Percentiles rank a stretch among this genome's conserved stretches.
Conservation (phyloP, 2,888 invertebrate genomes). For the Drosophila helvetica region DNA sequence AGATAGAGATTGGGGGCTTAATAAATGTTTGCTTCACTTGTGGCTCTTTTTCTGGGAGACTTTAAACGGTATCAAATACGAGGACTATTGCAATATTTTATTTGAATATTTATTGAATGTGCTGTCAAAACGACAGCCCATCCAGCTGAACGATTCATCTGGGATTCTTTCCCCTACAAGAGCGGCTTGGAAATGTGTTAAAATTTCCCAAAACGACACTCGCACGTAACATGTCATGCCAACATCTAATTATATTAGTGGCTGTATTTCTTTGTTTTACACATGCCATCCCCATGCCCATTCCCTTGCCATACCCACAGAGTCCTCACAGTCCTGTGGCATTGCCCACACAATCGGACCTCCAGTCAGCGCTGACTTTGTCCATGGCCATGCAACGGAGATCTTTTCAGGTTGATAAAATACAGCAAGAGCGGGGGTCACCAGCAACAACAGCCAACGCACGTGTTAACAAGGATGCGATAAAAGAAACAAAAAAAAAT, state of each 20-base stretch:
- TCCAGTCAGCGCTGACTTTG: conserved; percentile 18
- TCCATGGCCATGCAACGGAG: conserved; percentile 49
- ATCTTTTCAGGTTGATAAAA: conserved; percentile 61
- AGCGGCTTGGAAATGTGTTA: conserved; percentile 55
- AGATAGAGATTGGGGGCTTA: conserved; percentile 1
- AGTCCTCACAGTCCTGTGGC: conserved; percentile 14
- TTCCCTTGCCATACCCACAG: neutral
- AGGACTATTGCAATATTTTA: no score
- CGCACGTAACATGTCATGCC: conserved; percentile 73
- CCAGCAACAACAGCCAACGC: conserved; percentile 54
- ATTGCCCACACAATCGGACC: no score
- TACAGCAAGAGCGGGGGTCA: conserved; percentile 24
- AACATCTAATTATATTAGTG: conserved; percentile 73
- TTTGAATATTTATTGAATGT: neutral
- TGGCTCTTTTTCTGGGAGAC: no score
- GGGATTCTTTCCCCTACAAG: neutral
- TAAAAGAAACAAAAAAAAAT: conserved; percentile 39
- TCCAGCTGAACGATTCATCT: neutral
- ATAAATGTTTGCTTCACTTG: neutral
- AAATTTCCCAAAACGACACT: conserved; percentile 56
- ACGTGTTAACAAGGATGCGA: conserved; percentile 78
- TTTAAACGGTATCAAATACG: no score
- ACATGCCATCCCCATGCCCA: conserved; percentile 23
- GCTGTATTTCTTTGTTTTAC: conserved; percentile 55
- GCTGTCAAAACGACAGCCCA: neutral